These are phyloP conservation scores for Staurois parvus DNA, from an alignment of 2,797 vertebrate species.

Conservation along the genomic window DNA sequence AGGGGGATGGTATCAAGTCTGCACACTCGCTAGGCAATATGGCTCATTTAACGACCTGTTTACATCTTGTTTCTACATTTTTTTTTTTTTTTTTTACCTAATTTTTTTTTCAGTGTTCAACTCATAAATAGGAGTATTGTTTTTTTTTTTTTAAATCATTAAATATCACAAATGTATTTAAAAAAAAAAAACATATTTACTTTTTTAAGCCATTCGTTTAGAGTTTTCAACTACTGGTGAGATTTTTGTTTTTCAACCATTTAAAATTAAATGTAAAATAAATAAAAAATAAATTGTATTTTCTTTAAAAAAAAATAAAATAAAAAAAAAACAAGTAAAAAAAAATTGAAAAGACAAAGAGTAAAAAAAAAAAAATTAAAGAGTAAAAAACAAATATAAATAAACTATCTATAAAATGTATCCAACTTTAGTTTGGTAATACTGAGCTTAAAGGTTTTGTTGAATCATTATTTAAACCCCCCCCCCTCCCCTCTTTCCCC, in stretches of 20 bases:
- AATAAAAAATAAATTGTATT: background rate
- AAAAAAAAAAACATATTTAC: no score
- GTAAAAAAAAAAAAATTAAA: background rate
- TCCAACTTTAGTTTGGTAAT: background rate
- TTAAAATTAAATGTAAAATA: background rate
- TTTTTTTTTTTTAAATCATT: no score
- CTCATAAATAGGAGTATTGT: background rate
- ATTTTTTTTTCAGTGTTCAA: background rate
- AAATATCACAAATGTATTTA: no score
- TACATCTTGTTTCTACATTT: conserved; percentile 2
- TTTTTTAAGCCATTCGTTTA: no score
- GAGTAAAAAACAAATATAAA: no score
- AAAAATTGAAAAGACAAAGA: no score
- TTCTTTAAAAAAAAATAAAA: no score
- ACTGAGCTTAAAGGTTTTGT: background rate
- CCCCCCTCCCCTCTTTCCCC: no score
- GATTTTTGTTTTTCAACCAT: no score
- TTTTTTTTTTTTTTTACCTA: background rate
- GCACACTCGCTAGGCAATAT: conserved; percentile 7
- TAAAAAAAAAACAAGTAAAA: background rate
- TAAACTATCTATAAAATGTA: no score
- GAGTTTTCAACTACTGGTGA: no score
- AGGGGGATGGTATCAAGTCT: conserved; percentile 31
- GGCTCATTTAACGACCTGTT: conserved; percentile 27
- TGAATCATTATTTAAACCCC: background rate